A percentile compares a stretch with the other conserved stretches of the same genome.
Evolutionary conservation across 2,113 vertebrate genomes (phyloP).

Genomic region (Empidonax traillii): DNA sequence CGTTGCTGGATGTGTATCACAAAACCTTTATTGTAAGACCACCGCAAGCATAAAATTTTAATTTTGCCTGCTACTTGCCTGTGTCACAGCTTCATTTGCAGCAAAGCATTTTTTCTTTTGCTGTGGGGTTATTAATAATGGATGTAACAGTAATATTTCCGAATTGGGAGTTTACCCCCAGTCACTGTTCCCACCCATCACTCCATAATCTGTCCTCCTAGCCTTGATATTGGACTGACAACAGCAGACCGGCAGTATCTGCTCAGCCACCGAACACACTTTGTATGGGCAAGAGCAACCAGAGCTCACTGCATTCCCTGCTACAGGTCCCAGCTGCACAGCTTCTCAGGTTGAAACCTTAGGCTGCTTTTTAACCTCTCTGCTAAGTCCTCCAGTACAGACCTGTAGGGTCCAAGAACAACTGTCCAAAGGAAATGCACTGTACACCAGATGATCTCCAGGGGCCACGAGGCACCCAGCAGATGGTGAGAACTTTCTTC

Average conservation of each 20-base stretch:
- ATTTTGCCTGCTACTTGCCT: constrained; percentile 2
- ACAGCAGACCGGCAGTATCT: neutral
- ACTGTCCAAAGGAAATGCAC: neutral
- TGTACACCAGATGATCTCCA: neutral
- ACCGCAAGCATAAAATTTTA: constrained; percentile 15
- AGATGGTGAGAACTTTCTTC: neutral
- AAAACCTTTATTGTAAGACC: constrained; percentile 33
- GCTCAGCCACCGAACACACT: neutral
- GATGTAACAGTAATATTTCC: neutral
- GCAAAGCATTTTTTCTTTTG: neutral
- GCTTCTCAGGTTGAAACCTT: neutral
- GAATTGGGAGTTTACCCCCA: neutral
- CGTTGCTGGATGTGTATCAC: constrained; percentile 23
- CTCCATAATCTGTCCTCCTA: neutral
- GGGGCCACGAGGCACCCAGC: neutral
- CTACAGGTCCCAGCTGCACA: neutral
- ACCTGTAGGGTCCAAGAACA: neutral
- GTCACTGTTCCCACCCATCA: neutral
- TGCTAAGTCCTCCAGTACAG: neutral
- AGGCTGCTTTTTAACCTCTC: neutral
- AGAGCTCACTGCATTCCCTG: neutral
- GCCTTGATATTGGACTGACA: neutral
- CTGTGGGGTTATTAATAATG: neutral
- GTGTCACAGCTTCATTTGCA: neutral
- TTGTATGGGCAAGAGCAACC: neutral